Conservation (phyloP, 37 sponge, comb jelly and placozoan species). For the Halisarca cf. caerulea region DNA sequence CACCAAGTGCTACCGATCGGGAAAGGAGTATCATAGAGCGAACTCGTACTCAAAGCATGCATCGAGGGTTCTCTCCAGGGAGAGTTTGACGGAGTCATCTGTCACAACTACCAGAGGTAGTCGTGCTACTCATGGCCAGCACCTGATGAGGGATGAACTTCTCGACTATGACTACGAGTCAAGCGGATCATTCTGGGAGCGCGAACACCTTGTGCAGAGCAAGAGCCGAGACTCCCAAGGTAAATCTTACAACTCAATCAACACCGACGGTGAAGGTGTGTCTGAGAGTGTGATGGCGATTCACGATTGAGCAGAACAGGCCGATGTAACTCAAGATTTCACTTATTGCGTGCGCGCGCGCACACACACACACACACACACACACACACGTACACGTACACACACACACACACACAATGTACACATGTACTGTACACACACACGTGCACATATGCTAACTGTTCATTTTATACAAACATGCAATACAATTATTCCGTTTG, state of each 20-base stretch:
- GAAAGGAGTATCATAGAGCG: neutral
- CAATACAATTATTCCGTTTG: no score
- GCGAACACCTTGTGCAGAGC: neutral
- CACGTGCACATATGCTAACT: neutral
- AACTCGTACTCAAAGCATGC: neutral
- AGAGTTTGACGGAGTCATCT: neutral
- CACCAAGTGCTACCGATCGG: slow-evolving; percentile 13
- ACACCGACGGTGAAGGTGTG: neutral
- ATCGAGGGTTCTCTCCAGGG: neutral
- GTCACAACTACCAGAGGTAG: neutral
- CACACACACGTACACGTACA: neutral
- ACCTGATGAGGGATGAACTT: neutral
- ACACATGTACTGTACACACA: neutral
- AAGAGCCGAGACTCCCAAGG: neutral
- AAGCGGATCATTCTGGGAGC: slow-evolving; percentile 15
- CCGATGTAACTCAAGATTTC: neutral
- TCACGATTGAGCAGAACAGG: neutral
- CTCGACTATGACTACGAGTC: neutral
- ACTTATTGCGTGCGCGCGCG: neutral
- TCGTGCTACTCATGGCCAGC: neutral
- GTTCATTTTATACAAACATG: no score
- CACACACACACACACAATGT: neutral
- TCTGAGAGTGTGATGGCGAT: neutral
- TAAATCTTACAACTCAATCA: neutral
- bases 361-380: neutral